Conservation (phyloP, 2,113 vertebrate genomes). For the Isurus oxyrinchus region DNA sequence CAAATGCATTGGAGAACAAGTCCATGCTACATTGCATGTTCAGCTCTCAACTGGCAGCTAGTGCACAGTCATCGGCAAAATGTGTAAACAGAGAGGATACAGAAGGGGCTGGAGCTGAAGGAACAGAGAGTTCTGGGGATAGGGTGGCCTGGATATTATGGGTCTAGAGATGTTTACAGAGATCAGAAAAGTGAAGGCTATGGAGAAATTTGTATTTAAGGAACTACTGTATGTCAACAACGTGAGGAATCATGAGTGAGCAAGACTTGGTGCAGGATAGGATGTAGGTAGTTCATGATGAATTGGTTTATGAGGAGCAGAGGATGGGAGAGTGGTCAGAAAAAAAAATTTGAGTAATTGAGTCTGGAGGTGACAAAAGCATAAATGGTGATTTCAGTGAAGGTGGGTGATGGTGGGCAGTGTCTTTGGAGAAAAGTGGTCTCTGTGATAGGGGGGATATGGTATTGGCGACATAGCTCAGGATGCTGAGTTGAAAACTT, state of each 20-base stretch:
- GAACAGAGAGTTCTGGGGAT: too few species aligned
- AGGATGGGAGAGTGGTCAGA: background rate
- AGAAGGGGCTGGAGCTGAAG: too few species aligned
- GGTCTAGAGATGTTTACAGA: too few species aligned
- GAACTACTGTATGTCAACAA: background rate
- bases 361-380: background rate
- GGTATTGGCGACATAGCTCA: background rate
- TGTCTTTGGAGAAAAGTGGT: background rate
- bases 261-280: background rate
- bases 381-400: background rate
- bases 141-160: too few species aligned
- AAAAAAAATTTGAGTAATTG: background rate
- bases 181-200: background rate
- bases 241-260: background rate
- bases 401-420: background rate
- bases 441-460: background rate
- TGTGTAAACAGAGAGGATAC: too few species aligned
- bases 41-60: too few species aligned
- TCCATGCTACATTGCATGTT: too few species aligned
- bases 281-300: background rate
- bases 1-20: too few species aligned
- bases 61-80: too few species aligned
- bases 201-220: background rate
- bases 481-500: background rate
- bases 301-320: background rate